Conservation (phyloP, 2,797 vertebrate genomes). For the Microchirus variegatus region DNA sequence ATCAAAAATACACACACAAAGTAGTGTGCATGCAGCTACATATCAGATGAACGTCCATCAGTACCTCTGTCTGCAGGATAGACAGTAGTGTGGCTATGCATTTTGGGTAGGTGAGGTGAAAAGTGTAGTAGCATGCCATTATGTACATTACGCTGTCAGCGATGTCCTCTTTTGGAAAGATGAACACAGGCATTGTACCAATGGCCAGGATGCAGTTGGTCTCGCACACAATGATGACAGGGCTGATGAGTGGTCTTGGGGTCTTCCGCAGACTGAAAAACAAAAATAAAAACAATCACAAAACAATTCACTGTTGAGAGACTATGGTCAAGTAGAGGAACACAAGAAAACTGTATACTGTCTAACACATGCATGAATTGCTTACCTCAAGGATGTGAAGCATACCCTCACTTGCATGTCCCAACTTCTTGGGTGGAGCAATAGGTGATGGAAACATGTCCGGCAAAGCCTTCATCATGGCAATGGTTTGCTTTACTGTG, state of each 20-base stretch:
- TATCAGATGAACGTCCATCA: too few species aligned
- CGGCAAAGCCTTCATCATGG: neutral
- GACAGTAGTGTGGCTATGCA: conserved; percentile 6
- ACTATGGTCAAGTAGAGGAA: neutral
- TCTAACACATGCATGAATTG: neutral
- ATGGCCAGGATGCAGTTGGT: conserved; percentile 14
- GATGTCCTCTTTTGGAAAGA: conserved; percentile 5
- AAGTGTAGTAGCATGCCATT: neutral
- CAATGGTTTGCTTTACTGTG: conserved; percentile 4
- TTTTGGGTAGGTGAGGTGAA: conserved; percentile 1
- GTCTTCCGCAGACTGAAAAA: neutral
- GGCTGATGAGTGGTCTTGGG: neutral
- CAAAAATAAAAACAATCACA: neutral
- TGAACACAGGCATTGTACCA: conserved; percentile 1
- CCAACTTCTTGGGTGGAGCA: conserved; percentile 2
- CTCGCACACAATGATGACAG: neutral
- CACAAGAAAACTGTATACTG: neutral
- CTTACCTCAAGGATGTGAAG: conserved; percentile 18
- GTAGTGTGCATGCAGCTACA: too few species aligned
- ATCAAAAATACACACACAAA: too few species aligned
- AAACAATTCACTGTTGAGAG: neutral
- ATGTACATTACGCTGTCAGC: neutral
- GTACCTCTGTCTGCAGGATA: neutral
- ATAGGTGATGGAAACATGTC: conserved; percentile 4
- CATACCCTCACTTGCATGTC: conserved; percentile 1